A percentile compares a stretch with the other conserved stretches of the same genome.
These are phyloP conservation scores for Mystacornis crossleyi DNA, from an alignment of 2,113 vertebrate species.

Conservation along the genomic window DNA sequence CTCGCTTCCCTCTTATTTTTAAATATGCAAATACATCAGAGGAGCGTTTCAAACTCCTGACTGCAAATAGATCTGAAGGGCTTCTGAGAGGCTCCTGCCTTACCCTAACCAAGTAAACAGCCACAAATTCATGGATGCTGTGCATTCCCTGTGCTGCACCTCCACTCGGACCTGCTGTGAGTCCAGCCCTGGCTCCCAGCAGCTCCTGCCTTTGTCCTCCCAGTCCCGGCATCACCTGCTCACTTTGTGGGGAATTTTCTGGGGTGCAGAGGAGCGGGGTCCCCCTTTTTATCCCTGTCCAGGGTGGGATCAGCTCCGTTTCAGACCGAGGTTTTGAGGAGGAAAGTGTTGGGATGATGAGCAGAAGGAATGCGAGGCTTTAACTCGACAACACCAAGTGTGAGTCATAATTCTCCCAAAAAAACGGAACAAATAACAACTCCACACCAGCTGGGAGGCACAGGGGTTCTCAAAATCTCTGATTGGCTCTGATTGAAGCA, in stretches of 20 bases:
- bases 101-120: neutral
- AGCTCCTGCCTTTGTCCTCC: neutral
- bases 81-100: neutral
- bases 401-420: slow-evolving; percentile 18
- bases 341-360: accelerated
- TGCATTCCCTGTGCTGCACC: neutral
- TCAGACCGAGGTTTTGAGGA: neutral
- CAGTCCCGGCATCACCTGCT: neutral
- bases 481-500: slow-evolving; percentile 49
- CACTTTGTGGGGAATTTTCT: neutral
- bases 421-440: neutral
- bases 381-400: neutral
- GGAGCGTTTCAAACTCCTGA: neutral
- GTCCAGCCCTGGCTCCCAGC: neutral
- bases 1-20: neutral
- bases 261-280: accelerated
- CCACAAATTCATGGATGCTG: accelerated
- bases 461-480: neutral
- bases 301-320: accelerated
- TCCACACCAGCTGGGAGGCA: slow-evolving; percentile 30
- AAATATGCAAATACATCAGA: slow-evolving; percentile 17
- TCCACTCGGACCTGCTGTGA: accelerated
- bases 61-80: slow-evolving; percentile 28
- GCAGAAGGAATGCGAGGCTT: neutral
- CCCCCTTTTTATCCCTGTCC: neutral